These are phyloP conservation scores for Antheraea yamamai DNA, from an alignment of 2,888 invertebrate species.

Conservation along the genomic window DNA sequence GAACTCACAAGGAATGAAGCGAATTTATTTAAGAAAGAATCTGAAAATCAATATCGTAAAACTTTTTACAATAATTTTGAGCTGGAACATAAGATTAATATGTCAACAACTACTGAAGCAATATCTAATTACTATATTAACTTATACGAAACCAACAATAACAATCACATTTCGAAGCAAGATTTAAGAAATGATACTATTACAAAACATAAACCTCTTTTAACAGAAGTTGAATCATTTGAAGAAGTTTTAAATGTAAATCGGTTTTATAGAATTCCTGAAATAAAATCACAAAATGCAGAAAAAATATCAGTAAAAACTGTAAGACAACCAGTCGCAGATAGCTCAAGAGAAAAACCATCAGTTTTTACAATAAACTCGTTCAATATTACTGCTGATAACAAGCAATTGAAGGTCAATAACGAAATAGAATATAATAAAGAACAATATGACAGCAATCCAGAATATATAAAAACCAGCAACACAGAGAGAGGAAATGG, in stretches of 20 bases:
- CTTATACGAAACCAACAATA: neutral
- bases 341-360: neutral
- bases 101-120: neutral
- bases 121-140: neutral
- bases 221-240: neutral
- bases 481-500: slow-evolving; percentile 21
- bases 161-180: neutral
- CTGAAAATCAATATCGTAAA: neutral
- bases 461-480: neutral
- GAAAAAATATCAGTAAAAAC: neutral
- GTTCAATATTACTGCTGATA: neutral
- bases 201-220: neutral
- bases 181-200: neutral
- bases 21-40: neutral
- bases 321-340: neutral
- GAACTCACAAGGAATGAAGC: neutral
- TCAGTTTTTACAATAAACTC: neutral
- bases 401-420: neutral
- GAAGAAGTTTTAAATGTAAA: neutral
- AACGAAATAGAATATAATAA: neutral
- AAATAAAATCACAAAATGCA: neutral
- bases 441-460: neutral
- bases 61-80: neutral
- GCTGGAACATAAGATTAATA: neutral
- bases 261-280: neutral